Evolutionary conservation across 1,140 invertebrate genomes (phyloP), one percentile per base, ranked within the genome.

Genomic region (Lepidurus arcticus): DNA sequence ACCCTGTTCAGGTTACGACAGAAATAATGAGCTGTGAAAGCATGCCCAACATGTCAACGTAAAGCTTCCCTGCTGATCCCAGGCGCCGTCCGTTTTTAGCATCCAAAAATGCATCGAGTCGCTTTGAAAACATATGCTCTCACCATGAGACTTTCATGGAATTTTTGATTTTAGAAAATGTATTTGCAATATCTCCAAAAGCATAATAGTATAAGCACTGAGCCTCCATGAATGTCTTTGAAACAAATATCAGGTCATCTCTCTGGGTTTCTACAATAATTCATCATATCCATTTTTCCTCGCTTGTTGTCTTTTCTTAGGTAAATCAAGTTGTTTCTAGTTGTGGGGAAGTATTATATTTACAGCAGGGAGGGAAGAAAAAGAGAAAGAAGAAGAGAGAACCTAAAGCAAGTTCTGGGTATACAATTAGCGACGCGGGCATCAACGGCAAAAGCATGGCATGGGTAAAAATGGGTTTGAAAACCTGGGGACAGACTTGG

Each of bases 211-310:
- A 34, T 34, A 65, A 65, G 53, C 53, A 65, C 53, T 65, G 8
- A 65, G 53, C 53, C 53, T 65, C 53, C 53, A 65, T 21, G 53
- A 65, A 65, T 65, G 53, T 65, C 53, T 9, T 65, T 65, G 53
- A 65, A 65, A 65, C 53, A 65, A 65, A 65, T 65, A 65, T 65
- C 53, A 65, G 53, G 53, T 65, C 53, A 65, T 65, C 21, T 65
- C 53, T 65, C 34, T 34, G 34, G 53, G 53, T 65, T 65, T 21
- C 21, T n/a, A 65, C 9, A 65, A 65, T n/a, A 13, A 65, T 11
- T 65, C 53, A 16, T 65, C 53, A 16, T 16, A 65, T n/a, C 21
- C 53, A 34, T 34, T 34, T 26, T 34, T 13, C 53, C 53, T 65
- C 16, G n/a, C 53, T 11, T 11, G 8, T 65, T 65, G 53, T 65